phyloP scores from a whole-genome alignment of 2,113 vertebrate species.

The Cyanocitta stelleri region DNA sequence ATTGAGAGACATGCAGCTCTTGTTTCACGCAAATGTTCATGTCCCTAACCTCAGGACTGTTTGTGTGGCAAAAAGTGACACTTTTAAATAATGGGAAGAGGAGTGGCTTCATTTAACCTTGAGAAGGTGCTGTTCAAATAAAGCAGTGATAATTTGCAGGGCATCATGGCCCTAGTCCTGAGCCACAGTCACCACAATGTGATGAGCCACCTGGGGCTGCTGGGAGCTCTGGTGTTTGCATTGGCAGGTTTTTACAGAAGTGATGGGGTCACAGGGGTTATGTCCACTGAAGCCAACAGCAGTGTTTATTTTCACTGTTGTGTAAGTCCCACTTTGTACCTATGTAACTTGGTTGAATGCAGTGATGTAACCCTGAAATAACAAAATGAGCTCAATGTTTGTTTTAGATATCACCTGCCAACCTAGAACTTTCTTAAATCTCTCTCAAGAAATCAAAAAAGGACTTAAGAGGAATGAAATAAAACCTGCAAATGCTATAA shows the following conservation, averaged over 20 bases:
- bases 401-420: neutral
- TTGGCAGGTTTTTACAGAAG: constrained; percentile 28
- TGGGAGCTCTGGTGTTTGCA: constrained; percentile 9
- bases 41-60: neutral
- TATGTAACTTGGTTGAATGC: constrained; percentile 6
- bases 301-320: constrained; percentile 23
- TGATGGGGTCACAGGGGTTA: neutral
- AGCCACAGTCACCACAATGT: neutral
- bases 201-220: neutral
- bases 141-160: neutral
- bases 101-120: neutral
- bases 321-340: constrained; percentile 17
- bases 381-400: constrained; percentile 32
- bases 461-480: neutral
- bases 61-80: fast-evolving
- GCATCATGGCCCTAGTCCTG: neutral
- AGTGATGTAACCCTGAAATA: constrained; percentile 35
- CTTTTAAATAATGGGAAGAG: neutral
- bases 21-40: neutral
- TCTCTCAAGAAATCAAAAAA: neutral
- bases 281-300: constrained; percentile 24
- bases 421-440: neutral
- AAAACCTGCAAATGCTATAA: neutral
- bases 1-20: neutral
- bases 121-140: neutral